A percentile compares a stretch with the other conserved stretches of the same genome.
phyloP scores from a whole-genome alignment of 2,888 invertebrate species.

The Brachypterus glaber region DNA sequence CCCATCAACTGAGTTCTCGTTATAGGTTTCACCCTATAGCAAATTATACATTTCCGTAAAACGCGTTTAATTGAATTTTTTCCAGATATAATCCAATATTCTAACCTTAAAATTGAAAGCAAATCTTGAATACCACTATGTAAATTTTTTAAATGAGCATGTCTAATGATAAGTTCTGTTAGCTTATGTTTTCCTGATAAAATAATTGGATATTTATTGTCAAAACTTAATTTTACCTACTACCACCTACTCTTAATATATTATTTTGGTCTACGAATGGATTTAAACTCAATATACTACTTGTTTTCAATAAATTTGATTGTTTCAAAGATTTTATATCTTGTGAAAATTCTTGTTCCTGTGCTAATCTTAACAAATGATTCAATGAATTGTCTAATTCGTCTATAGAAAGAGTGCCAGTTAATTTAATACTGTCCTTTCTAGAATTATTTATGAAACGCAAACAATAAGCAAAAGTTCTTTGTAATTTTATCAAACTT shows the following conservation, averaged over 20 bases:
- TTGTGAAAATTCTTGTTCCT: slow-evolving; percentile 4
- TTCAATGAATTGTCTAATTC: slow-evolving; percentile 2
- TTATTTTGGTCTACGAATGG: slow-evolving; percentile 8
- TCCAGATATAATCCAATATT: slow-evolving; percentile 10
- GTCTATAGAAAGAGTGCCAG: background rate
- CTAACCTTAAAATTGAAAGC: slow-evolving; percentile 6
- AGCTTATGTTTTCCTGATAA: slow-evolving; percentile 7
- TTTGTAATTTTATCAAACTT: slow-evolving; percentile 4
- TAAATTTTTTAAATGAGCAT: slow-evolving; percentile 6
- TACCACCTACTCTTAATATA: slow-evolving; percentile 8
- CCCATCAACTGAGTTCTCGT: slow-evolving; percentile 1
- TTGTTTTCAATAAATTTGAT: background rate
- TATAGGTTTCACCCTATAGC: slow-evolving; percentile 9
- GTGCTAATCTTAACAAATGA: slow-evolving; percentile 7
- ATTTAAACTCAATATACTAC: slow-evolving; percentile 8
- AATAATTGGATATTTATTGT: too few relatives aligned
- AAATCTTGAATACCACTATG: slow-evolving; percentile 9
- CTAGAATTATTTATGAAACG: slow-evolving; percentile 5
- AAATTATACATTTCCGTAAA: slow-evolving; percentile 6
- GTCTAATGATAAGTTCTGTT: slow-evolving; percentile 6
- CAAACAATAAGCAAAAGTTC: background rate
- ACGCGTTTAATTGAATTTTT: slow-evolving; percentile 7
- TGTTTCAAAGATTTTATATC: slow-evolving; percentile 8
- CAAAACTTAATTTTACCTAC: slow-evolving; percentile 4
- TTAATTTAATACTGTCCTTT: too few relatives aligned